Evolutionary conservation across 2,113 vertebrate species (phyloP), one percentile per base, ranked within the genome.

Genomic region (Melanerpes aurifrons): DNA sequence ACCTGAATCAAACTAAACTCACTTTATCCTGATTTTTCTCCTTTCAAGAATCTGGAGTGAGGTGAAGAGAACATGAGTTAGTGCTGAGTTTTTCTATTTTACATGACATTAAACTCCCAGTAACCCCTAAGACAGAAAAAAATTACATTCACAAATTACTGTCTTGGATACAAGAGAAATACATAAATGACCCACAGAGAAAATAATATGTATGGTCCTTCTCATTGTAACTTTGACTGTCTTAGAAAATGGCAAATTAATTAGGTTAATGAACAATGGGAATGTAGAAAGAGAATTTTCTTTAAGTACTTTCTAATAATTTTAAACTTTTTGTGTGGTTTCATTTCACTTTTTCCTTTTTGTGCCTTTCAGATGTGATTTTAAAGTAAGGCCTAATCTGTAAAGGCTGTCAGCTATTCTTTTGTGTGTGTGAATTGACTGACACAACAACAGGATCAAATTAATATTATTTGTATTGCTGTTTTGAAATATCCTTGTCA

Each of bases 1-100:
- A 96, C 37, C 58, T 83, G 79, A 95, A 58, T 95, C 87, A 95
- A 92, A 94, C 58, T 78, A 86, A 94, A 91, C 58, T 95, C 29
- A 8, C 29, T 88, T 91, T 81, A 94, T 53, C 28, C 82, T 87
- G 24, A 40, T 79, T 29, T 56, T 56, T 57, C 86, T 89, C n/a
- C 31, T 69, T 84, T 81, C 68, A 18, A 32, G 31, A 89, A 31
- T 29, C 32, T 71, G 53, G 63, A 79, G 84, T 77, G 79, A 95
- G 61, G 85, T 93, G 89, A 92, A 89, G 37, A 89, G 78, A 94
- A 94, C 66, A 91, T 81, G 87, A 71, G 26, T 74, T 91, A 90
- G 50, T 83, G 72, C 16, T 89, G 53, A 80, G 66, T 87, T 92
- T 92, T 92, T 92, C 73, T 71, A 11, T 75, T 87, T 91, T 58